Conservation (phyloP, 2,888 invertebrate species). For the Helicoverpa assulta region DNA sequence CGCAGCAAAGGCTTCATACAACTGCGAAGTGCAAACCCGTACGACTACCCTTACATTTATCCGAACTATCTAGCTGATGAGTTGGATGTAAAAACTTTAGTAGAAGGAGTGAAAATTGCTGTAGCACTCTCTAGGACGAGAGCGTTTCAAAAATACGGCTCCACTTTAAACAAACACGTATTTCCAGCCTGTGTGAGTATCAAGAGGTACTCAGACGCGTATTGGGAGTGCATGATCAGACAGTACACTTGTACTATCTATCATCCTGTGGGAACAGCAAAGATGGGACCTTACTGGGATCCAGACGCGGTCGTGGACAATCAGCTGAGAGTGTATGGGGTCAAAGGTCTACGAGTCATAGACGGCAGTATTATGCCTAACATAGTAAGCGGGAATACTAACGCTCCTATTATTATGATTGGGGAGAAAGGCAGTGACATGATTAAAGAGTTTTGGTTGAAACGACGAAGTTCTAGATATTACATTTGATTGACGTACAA, state of each 20-base stretch:
- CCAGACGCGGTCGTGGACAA: constrained; percentile 95
- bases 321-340: constrained; percentile 94
- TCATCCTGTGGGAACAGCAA: constrained; percentile 96
- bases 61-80: constrained; percentile 97
- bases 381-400: constrained; percentile 96
- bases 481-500: constrained; percentile 72
- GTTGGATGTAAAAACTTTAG: constrained; percentile 94
- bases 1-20: constrained; percentile 95
- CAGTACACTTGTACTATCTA: constrained; percentile 96
- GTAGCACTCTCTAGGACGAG: constrained; percentile 94
- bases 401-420: constrained; percentile 96
- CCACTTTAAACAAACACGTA: constrained; percentile 92
- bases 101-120: constrained; percentile 96
- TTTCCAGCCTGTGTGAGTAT: constrained; percentile 95
- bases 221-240: constrained; percentile 97
- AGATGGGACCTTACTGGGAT: constrained; percentile 97
- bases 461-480: constrained; percentile 86
- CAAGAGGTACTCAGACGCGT: constrained; percentile 92
- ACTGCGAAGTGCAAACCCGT: constrained; percentile 95
- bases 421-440: constrained; percentile 97
- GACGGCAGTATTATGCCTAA: constrained; percentile 97
- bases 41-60: constrained; percentile 96
- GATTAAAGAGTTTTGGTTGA: constrained; percentile 95
- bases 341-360: constrained; percentile 94
- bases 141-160: constrained; percentile 94